Evolutionary conservation across 2,888 invertebrate species (phyloP).

Genomic region (Microctonus hyperodae): DNA sequence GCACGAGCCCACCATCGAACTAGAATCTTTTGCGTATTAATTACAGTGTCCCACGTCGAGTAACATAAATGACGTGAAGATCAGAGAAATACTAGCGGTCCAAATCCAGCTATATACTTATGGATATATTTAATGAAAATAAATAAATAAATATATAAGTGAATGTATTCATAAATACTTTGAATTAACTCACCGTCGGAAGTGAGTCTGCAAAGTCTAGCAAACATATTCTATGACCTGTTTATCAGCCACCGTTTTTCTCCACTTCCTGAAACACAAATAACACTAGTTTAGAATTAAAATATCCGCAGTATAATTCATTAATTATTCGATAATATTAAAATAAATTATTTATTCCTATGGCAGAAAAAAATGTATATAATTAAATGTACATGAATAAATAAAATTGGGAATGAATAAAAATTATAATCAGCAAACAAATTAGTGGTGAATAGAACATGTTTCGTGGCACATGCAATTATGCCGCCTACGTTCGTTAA

Average conservation of each 20-base stretch:
- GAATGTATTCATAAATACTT: slow-evolving; percentile 1
- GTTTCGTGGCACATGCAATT: slow-evolving; percentile 15
- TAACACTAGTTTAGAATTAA: not conserved
- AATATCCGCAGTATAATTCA: not conserved
- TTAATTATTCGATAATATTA: not conserved
- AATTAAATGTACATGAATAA: too few relatives aligned
- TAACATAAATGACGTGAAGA: slow-evolving; percentile 3
- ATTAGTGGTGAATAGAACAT: not conserved
- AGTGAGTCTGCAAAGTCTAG: slow-evolving; percentile 49
- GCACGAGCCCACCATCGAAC: slow-evolving; percentile 28
- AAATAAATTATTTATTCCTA: not conserved
- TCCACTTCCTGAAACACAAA: not conserved
- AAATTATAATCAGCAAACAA: slow-evolving; percentile 10
- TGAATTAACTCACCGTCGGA: slow-evolving; percentile 29
- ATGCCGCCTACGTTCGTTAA: slow-evolving; percentile 41
- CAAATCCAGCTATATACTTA: not conserved
- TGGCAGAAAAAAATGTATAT: not conserved
- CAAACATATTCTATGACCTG: slow-evolving; percentile 44
- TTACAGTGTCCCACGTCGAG: slow-evolving; percentile 34
- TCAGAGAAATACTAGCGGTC: not conserved
- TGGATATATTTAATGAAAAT: not conserved
- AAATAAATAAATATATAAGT: not conserved
- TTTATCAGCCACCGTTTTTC: not conserved
- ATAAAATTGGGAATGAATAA: not conserved
- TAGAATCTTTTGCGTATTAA: slow-evolving; percentile 42